A percentile compares a stretch with the other conserved stretches of the same genome.
Evolutionary conservation across 1,140 invertebrate genomes (phyloP).

Genomic region (Drosophila trapezifrons): DNA sequence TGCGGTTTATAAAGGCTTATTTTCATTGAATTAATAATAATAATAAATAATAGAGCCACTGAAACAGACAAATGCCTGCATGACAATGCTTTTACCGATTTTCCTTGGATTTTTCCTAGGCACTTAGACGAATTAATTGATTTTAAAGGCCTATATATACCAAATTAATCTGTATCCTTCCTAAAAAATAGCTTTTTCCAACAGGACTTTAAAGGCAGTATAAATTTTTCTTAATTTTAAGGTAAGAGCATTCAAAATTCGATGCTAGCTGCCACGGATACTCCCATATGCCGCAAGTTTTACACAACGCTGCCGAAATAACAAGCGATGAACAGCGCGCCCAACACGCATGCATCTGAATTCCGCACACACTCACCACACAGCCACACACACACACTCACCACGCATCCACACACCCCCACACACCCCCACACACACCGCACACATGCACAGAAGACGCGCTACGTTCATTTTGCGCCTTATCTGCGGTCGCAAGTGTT

Average conservation of each 20-base stretch:
- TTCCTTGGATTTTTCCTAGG: no score
- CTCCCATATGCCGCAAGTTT: conserved; percentile 55
- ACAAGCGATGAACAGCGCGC: conserved; percentile 55
- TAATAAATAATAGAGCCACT: no score
- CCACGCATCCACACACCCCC: not conserved
- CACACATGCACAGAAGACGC: conserved; percentile 38
- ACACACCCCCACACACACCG: conserved; percentile 11
- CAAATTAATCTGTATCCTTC: no score
- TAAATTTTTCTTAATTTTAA: no score
- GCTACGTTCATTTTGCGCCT: conserved; percentile 75
- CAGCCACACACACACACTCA: conserved; percentile 3
- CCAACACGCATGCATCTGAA: conserved; percentile 35
- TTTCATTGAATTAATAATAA: not conserved
- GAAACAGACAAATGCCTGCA: no score
- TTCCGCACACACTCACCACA: conserved; percentile 7
- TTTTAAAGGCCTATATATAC: no score
- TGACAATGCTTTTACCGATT: no score
- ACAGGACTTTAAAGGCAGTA: no score
- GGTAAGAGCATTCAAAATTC: not conserved
- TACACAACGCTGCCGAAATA: conserved; percentile 57
- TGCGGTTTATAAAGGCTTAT: no score
- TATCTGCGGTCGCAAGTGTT: conserved; percentile 75
- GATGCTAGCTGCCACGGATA: not conserved
- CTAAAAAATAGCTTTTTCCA: no score
- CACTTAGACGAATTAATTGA: no score